Evolutionary conservation across 1,140 invertebrate genomes (phyloP).

Genomic region (Littorina saxatilis): DNA sequence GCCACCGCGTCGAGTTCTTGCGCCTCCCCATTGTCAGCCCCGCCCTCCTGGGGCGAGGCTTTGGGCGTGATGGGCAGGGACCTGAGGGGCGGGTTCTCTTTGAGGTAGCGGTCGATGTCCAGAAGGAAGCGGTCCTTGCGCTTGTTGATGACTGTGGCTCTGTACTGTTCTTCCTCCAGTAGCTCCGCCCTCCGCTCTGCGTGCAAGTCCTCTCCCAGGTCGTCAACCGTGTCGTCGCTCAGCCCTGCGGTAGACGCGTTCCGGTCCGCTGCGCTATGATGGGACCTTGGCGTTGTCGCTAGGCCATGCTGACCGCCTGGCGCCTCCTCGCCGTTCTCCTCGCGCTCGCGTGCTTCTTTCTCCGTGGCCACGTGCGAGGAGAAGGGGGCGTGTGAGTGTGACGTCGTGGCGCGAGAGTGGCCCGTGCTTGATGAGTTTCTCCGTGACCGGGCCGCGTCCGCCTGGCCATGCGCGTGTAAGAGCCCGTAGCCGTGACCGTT

Average conservation of each 20-base stretch:
- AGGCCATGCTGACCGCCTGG: not conserved
- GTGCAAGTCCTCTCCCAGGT: constrained; percentile 60
- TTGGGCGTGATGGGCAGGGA: not conserved
- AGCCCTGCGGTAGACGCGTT: not conserved
- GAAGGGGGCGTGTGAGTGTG: constrained; percentile 36
- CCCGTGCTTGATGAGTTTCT: not conserved
- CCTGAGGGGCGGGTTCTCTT: constrained; percentile 20
- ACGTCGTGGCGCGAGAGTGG: not conserved
- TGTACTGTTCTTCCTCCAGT: constrained; percentile 58
- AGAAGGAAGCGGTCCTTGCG: constrained; percentile 61
- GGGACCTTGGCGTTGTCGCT: constrained; percentile 3
- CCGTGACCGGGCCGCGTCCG: not conserved
- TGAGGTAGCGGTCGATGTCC: constrained; percentile 62
- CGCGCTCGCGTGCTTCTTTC: constrained; percentile 47
- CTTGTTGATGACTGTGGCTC: constrained; percentile 47
- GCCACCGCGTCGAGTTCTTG: constrained; percentile 10
- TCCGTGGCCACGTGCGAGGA: constrained; percentile 48
- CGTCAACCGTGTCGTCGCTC: constrained; percentile 55
- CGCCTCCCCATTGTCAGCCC: not conserved
- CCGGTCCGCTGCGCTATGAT: not conserved
- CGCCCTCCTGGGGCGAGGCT: not conserved
- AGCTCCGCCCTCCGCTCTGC: constrained; percentile 63
- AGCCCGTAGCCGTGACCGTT: not conserved
- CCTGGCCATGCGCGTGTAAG: not conserved
- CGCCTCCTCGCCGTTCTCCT: not conserved